A percentile compares a stretch with the other conserved stretches of the same genome.
phyloP scores from a whole-genome alignment of 30 jellyfish, hydroid and myxozoan genomes.

The Cassiopea xamachana region DNA sequence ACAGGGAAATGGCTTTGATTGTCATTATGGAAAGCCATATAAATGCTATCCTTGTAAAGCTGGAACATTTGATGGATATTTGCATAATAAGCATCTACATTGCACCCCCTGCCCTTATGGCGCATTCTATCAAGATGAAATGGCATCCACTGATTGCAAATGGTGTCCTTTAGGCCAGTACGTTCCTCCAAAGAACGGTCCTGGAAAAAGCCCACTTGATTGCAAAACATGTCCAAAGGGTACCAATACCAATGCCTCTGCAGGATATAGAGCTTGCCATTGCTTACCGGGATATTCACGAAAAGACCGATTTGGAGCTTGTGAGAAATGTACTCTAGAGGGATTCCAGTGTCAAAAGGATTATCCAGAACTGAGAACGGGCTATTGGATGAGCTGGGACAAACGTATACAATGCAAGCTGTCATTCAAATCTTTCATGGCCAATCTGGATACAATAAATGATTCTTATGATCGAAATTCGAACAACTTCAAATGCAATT shows the following conservation, averaged over 20 bases:
- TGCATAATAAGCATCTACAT: neutral
- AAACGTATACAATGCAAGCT: constrained; percentile 1
- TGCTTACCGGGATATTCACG: constrained; percentile 63
- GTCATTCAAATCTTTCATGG: neutral
- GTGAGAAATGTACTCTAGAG: constrained; percentile 16
- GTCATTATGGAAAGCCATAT: neutral
- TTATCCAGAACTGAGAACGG: constrained; percentile 24
- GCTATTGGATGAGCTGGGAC: constrained; percentile 56
- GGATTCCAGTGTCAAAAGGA: constrained; percentile 51
- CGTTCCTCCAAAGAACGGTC: constrained; percentile 40
- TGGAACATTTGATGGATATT: neutral
- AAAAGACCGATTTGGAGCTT: constrained; percentile 39
- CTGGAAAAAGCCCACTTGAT: constrained; percentile 55
- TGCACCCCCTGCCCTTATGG: constrained; percentile 6
- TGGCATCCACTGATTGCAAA: constrained; percentile 48
- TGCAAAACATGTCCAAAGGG: constrained; percentile 73
- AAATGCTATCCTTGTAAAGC: neutral
- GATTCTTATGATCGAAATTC: constrained; percentile 21
- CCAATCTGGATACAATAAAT: constrained; percentile 17
- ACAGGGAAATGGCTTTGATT: neutral
- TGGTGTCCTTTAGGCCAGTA: constrained; percentile 60
- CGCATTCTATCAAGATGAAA: constrained; percentile 19
- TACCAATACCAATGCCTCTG: constrained; percentile 42
- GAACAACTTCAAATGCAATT: neutral
- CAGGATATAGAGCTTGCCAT: constrained; percentile 53